Conservation (phyloP, 2,888 invertebrate species). For the Empis livida region DNA sequence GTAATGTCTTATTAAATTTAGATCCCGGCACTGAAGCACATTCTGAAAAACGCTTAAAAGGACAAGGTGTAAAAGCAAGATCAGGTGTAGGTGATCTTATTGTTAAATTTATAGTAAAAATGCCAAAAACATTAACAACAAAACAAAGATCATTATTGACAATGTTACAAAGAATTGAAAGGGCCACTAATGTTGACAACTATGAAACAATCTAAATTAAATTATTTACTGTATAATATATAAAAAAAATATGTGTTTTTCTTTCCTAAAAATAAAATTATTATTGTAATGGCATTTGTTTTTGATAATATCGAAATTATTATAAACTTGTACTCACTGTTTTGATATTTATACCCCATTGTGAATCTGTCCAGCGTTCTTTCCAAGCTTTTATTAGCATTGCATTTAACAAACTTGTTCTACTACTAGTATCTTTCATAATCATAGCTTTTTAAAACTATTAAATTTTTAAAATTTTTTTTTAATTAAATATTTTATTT, state of each 20-base stretch:
- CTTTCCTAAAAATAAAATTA: no score
- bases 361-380: conserved; percentile 88
- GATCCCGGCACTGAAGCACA: conserved; percentile 28
- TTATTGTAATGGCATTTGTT: no score
- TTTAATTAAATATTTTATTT: no score
- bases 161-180: conserved; percentile 25
- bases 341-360: conserved; percentile 94
- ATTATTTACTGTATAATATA: no score
- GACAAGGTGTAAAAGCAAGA: conserved; percentile 23
- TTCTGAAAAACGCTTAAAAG: conserved; percentile 16
- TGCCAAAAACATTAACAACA: conserved; percentile 24
- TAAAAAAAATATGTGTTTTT: no score
- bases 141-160: conserved; percentile 29
- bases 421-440: no score
- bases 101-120: conserved; percentile 25
- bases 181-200: conserved; percentile 19
- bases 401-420: no score
- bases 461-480: no score
- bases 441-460: no score
- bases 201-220: no score
- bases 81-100: conserved; percentile 25
- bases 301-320: no score
- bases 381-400: conserved; percentile 60
- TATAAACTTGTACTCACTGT: conserved; percentile 42
- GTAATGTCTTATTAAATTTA: conserved; percentile 22